Evolutionary conservation across 2,797 vertebrate species (phyloP), one percentile per base, ranked within the genome.

Genomic region (Myripristis murdjan): DNA sequence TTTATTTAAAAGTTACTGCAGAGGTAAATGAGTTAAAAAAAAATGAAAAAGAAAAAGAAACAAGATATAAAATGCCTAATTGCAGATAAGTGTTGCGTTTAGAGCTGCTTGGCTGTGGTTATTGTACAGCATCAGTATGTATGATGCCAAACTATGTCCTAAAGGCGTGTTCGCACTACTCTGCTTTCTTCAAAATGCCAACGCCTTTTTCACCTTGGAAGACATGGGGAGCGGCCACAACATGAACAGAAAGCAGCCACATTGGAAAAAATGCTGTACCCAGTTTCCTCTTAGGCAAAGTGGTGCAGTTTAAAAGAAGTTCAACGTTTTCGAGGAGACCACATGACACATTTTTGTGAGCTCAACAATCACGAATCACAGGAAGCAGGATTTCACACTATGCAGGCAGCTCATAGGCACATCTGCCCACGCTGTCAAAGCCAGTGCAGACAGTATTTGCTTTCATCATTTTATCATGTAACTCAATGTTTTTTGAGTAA

Each of bases 1-100:
- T 53, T 58, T 79, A 52, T 66, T 64, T 58, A 70, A 62, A 63
- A 64, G 44, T 83, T 83, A 80, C 76, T 70, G 63, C 41, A 44
- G 63, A 69, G 47, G 70, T 79, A 63, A 81, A 78, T 64, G 20
- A 53, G 72, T 57, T 71, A 75, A 70, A 60, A 62, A 73, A 79
- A 41, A 75, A 35, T n/a, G n/a, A n/a, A n/a, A n/a, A n/a, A n/a
- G n/a, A n/a, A n/a, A n/a, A n/a, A n/a, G n/a, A n/a, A 48, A 48
- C 20, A 33, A 49, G 16, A 71, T 58, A 67, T 79, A 70, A 82
- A 82, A 78, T 63, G 74, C 24, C 43, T 81, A 69, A 75, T 74
- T 82, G 61, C 31, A 65, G 46, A 73, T 81, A 72, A 70, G 46
- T 49, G 22, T 64, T 28, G 49, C 41, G 68, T 64, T 47, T 57